Conservation (phyloP, 2,113 vertebrate genomes). For the Prietella phreatophila region DNA sequence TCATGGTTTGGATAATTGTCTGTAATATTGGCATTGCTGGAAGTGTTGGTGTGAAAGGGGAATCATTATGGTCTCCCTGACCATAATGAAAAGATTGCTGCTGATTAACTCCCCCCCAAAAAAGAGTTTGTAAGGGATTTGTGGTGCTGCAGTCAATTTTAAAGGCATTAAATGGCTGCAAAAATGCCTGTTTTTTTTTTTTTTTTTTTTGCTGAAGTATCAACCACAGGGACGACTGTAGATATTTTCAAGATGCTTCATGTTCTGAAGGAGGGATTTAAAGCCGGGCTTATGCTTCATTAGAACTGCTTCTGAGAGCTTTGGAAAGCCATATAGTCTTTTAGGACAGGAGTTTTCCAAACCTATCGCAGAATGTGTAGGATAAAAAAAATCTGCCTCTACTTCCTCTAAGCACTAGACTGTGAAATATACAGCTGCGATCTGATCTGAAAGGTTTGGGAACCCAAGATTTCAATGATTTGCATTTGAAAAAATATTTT, state of each 20-base stretch:
- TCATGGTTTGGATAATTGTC: conserved; percentile 17
- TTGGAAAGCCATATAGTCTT: background rate
- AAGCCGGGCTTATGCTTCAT: background rate
- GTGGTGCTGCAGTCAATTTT: background rate
- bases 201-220: background rate
- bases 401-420: background rate
- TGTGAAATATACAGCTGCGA: background rate
- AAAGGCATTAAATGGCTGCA: background rate
- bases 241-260: background rate
- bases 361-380: background rate
- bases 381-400: background rate
- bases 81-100: conserved; percentile 20
- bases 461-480: background rate
- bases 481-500: background rate
- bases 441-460: background rate
- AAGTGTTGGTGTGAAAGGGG: background rate
- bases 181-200: background rate
- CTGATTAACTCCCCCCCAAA: background rate
- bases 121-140: background rate
- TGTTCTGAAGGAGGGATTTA: background rate
- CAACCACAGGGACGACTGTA: background rate
- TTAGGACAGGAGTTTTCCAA: background rate
- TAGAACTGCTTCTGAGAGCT: background rate
- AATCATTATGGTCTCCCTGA: background rate
- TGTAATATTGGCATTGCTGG: background rate